Evolutionary conservation across 1,140 invertebrate genomes (phyloP), one percentile per base, ranked within the genome.

Genomic region (Drosophila tropicalis): DNA sequence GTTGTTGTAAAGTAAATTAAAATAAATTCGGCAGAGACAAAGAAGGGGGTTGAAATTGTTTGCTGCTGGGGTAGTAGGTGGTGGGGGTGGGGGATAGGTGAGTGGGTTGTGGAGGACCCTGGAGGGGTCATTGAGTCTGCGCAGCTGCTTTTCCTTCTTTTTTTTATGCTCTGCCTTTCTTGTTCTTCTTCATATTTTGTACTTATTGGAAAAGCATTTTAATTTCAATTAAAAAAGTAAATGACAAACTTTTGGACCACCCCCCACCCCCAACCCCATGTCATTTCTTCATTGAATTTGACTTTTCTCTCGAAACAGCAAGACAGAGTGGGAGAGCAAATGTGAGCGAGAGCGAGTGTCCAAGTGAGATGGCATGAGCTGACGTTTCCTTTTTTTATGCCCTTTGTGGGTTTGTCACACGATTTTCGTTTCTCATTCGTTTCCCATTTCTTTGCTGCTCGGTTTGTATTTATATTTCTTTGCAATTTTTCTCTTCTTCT

Each of bases 221-320:
- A 90, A 89, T 89, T 90, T 89, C 84, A 89, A 90, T 89, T 89
- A 89, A 89, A 87, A 86, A 89, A 89, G 84, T 81, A 89, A 90
- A 89, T 89, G 84, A 90, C 85, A 84, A 89, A 84, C 68, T 89
- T 89, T 84, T 66, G 51, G 19, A 13, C 12, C 1, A 7, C n/a
- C 19, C n/a, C 19, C 6, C 41, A 10, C 41, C 41, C 4, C 34
- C 7, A 13, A 36, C n/a, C 22, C 15, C 15, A 13, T n/a, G 36
- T 10, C n/a, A 13, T 7, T 7, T 76, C 70, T 60, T 69, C 80
- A 72, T 86, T 72, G 70, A 85, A 81, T 76, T 81, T 57, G 69
- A 84, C 72, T 78, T 74, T 82, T 81, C 44, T 51, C 44, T 17
- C 22, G 44, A 9, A 51, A 22, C 15, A 19, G 15, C 29, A 29